Base-by-base conservation (phyloP, 2,797 vertebrate genomes). In the Ctenopoma multispine region DNA sequence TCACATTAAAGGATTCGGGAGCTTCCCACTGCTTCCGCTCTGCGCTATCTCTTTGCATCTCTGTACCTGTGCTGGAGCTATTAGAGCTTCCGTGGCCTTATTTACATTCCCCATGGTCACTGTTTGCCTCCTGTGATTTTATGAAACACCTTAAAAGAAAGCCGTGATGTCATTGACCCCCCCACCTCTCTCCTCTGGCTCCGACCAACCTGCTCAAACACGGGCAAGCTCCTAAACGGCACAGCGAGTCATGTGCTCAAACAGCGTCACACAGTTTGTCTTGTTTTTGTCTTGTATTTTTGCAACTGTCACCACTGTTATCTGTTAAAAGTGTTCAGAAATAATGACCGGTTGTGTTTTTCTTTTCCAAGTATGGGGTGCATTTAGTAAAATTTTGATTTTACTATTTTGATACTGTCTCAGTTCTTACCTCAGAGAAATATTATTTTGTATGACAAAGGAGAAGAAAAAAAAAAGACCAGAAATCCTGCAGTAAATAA, bases 391-490 rank as follows among this genome's bases (percentile, higher is more conserved):
- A 79, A 75, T 57, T 74, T 84, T 91, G 41, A 86, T 90, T 93
- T 92, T 60, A 90, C 75, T 90, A 71, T 92, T 94, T 94, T 94
- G 89, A 93, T 93, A 94, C 80, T 77, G 79, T 91, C 80, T 88
- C 61, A 50, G 86, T 91, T 92, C 89, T 87, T 89, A 87, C 86
- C 90, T 92, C 87, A 83, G 88, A 88, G 66, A 79, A 84, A 82
- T 84, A 85, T 93, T 81, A 77, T 93, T 94, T 93, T 94, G 78
- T 93, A 93, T 69, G 80, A 93, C 69, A 59, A 85, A 82, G 74
- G 63, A 54, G 64, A 54, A 62, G 34, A 56, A 65, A 29, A 29
- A 7, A 31, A 24, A 2, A 72, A 64, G 72, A 78, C 77, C 82
- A 83, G 79, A 87, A 63, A 74, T 74, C 78, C 87, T 77, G 83